Percentiles rank a stretch among this genome's conserved stretches.
Conservation (phyloP, 2,797 vertebrate species). For the Heterohyrax brucei region DNA sequence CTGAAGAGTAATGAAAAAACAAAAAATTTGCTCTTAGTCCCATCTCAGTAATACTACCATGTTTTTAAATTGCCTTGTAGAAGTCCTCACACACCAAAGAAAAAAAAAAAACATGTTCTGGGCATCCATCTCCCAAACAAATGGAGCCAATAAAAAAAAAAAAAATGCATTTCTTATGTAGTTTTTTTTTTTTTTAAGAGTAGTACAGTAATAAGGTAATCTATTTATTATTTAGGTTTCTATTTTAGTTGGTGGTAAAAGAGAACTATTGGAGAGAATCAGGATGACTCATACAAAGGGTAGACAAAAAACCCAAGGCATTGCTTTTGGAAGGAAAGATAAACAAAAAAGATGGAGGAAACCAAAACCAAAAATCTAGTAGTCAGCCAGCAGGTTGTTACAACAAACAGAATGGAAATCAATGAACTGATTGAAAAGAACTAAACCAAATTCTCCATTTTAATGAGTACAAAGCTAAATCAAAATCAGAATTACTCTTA, state of each 20-base stretch:
- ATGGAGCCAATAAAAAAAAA: neutral
- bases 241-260: neutral
- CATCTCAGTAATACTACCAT: neutral
- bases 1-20: too few relatives aligned
- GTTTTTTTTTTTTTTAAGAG: neutral
- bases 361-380: neutral
- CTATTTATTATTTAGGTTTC: neutral
- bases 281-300: neutral
- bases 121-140: neutral
- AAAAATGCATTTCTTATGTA: neutral
- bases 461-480: neutral
- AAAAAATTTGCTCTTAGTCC: neutral
- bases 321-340: neutral
- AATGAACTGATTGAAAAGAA: slow-evolving; percentile 16
- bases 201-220: neutral
- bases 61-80: neutral
- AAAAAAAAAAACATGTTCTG: neutral
- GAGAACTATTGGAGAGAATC: neutral
- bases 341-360: neutral
- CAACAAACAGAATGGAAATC: neutral
- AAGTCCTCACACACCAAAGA: neutral
- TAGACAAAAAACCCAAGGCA: neutral
- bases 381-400: neutral
- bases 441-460: neutral
- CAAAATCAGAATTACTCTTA: slow-evolving; percentile 49